These are phyloP conservation scores for Baryphthengus martii DNA, from an alignment of 2,113 vertebrate genomes.

Conservation along the genomic window DNA sequence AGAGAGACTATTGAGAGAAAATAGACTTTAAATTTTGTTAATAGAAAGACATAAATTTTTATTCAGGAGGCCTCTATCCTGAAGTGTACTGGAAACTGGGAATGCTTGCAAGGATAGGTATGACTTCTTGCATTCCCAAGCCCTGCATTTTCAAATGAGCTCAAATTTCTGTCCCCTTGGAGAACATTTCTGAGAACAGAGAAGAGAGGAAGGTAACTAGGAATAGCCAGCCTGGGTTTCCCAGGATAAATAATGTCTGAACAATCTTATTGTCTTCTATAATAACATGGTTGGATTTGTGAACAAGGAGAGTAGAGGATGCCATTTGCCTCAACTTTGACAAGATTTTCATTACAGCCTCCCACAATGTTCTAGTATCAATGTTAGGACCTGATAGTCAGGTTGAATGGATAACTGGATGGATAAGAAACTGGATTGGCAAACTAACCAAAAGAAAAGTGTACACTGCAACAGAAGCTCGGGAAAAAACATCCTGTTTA, in stretches of 20 bases:
- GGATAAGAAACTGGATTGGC: background rate
- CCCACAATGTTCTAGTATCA: background rate
- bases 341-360: fast-evolving
- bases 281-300: fast-evolving
- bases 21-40: background rate
- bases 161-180: background rate
- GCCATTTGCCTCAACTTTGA: fast-evolving
- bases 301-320: background rate
- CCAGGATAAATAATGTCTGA: background rate
- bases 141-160: background rate
- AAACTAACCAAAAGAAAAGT: background rate
- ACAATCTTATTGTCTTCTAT: background rate
- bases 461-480: background rate
- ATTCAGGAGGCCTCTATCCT: background rate
- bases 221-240: background rate
- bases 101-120: background rate
- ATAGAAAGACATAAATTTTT: background rate
- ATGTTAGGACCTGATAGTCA: background rate
- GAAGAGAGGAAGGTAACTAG: background rate
- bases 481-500: too few species aligned
- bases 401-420: too few species aligned
- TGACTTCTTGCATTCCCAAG: background rate
- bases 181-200: background rate
- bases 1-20: background rate
- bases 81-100: background rate